Conservation (phyloP, 2,888 invertebrate genomes). For the Drosophila emarginata region DNA sequence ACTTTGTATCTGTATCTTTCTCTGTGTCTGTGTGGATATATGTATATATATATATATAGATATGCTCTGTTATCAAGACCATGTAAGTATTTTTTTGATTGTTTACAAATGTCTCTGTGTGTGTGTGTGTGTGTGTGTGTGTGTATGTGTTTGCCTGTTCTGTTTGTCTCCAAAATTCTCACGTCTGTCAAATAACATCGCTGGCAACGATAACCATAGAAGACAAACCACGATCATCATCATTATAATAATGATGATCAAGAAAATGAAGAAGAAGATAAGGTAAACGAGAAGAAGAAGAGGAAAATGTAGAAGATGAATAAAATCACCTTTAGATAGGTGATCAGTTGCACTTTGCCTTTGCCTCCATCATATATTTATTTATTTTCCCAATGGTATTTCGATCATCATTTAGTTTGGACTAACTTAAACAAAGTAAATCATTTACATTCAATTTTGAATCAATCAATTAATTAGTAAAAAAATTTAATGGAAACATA, state of each 20-base stretch:
- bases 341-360: neutral
- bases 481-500: too few species aligned
- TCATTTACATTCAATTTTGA: neutral
- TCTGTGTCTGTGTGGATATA: constrained; percentile 6
- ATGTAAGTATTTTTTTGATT: constrained; percentile 24
- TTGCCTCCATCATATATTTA: too few species aligned
- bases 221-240: constrained; percentile 6
- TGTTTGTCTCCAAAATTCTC: constrained; percentile 73
- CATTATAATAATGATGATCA: constrained; percentile 25
- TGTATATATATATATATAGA: constrained; percentile 32
- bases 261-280: constrained; percentile 10
- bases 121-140: constrained; percentile 23
- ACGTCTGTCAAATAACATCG: constrained; percentile 61
- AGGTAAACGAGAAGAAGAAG: too few species aligned
- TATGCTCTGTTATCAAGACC: constrained; percentile 66
- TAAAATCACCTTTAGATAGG: constrained; percentile 17
- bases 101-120: constrained; percentile 16
- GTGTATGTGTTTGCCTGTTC: constrained; percentile 39
- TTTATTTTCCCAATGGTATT: neutral
- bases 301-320: neutral
- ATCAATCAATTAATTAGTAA: neutral
- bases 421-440: neutral
- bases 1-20: neutral
- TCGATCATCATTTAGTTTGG: neutral
- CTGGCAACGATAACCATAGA: constrained; percentile 5